Conservation (phyloP, 2,797 vertebrate species). For the Natrix natrix region DNA sequence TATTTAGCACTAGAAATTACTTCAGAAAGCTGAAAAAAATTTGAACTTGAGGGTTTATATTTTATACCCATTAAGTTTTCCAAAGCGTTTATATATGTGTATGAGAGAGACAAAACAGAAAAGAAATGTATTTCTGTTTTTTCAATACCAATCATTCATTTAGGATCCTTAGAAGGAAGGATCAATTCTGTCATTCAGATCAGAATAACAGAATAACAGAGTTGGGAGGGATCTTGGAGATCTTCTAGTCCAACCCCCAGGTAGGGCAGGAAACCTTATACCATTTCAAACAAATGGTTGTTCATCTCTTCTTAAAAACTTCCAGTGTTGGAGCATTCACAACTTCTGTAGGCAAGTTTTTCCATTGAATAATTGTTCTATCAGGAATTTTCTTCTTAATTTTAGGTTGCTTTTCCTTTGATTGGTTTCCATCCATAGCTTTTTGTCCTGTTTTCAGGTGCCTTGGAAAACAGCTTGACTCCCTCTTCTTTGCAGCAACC, state of each 20-base stretch:
- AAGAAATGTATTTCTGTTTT: neutral
- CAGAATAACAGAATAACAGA: too few species aligned
- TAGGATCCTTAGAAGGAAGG: neutral
- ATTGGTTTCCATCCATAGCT: neutral
- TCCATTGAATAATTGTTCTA: neutral
- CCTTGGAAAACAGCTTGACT: neutral
- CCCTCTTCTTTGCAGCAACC: neutral
- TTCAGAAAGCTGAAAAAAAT: neutral
- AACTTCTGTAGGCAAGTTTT: neutral
- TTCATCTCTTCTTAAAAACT: neutral
- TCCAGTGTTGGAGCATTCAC: neutral
- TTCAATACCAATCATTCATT: neutral
- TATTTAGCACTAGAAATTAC: neutral
- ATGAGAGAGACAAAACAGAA: fast-evolving
- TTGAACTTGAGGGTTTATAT: neutral
- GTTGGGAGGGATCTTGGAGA: too few species aligned
- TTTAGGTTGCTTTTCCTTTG: neutral
- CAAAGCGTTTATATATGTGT: neutral
- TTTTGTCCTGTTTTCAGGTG: neutral
- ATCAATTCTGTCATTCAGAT: fast-evolving
- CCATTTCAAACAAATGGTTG: too few species aligned
- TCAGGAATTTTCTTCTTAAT: neutral
- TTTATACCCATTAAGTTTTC: constrained; percentile 5
- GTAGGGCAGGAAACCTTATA: neutral
- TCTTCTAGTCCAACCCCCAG: too few species aligned